These are phyloP conservation scores for Oncorhynchus tshawytscha DNA, from an alignment of 2,113 vertebrate genomes.

Conservation along the genomic window DNA sequence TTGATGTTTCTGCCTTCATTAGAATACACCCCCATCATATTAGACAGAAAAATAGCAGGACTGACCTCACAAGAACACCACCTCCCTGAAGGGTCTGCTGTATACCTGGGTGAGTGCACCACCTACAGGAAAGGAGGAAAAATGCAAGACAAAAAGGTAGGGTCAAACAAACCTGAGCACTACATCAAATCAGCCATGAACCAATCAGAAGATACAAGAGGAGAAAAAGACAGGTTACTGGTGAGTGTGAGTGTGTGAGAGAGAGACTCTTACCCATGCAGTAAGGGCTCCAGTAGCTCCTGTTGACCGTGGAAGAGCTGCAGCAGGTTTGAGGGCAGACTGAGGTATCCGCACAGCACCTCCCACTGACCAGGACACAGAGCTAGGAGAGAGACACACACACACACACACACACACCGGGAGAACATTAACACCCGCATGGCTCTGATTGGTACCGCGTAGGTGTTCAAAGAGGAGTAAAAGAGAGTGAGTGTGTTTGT, in stretches of 20 bases:
- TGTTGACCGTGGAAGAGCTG: constrained; percentile 84
- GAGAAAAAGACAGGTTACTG: neutral
- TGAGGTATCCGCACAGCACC: constrained; percentile 89
- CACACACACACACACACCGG: too few species aligned
- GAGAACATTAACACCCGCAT: neutral
- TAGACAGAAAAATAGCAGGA: neutral
- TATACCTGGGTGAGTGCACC: constrained; percentile 84
- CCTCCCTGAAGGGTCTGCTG: constrained; percentile 73
- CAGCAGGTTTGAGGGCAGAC: constrained; percentile 88
- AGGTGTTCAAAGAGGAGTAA: too few species aligned
- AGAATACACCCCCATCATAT: too few species aligned
- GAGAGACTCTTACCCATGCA: constrained; percentile 76
- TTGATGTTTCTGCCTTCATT: too few species aligned
- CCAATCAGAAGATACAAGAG: neutral
- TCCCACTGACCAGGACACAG: constrained; percentile 85
- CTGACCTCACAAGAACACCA: constrained; percentile 77
- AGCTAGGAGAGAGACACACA: constrained; percentile 62
- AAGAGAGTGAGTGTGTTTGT: too few species aligned
- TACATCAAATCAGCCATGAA: too few species aligned
- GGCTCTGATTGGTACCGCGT: too few species aligned
- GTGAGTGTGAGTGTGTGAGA: too few species aligned
- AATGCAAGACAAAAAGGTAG: neutral
- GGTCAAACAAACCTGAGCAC: too few species aligned
- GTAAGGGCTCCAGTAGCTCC: constrained; percentile 77
- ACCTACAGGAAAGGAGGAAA: constrained; percentile 68